Conservation (phyloP, 2,888 invertebrate genomes). For the Andrena fulva region DNA sequence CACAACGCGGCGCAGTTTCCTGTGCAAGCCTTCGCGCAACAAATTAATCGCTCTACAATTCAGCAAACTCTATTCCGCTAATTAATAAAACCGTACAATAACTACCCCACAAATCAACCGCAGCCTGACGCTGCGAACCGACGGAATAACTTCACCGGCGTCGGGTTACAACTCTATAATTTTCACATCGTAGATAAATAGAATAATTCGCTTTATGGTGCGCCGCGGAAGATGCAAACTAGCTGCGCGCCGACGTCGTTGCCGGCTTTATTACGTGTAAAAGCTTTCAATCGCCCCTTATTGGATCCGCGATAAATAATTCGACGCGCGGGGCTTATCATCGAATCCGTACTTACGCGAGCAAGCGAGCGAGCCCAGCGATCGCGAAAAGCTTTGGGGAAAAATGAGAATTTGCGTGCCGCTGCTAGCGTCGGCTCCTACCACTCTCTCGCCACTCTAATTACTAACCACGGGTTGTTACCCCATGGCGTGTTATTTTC, state of each 20-base stretch:
- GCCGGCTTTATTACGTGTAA: conserved; percentile 27
- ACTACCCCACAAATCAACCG: neutral
- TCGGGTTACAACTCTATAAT: neutral
- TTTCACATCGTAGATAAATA: neutral
- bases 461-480: conserved; percentile 83
- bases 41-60: neutral
- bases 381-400: conserved; percentile 44
- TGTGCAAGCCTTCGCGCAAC: neutral
- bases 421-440: conserved; percentile 35
- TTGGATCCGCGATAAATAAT: conserved; percentile 52
- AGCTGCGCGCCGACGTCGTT: neutral
- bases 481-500: conserved; percentile 83
- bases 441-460: conserved; percentile 74
- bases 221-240: neutral
- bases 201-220: neutral
- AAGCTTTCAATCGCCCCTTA: conserved; percentile 24
- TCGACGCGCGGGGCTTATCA: conserved; percentile 45
- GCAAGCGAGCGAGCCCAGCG: conserved; percentile 44
- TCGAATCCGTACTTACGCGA: conserved; percentile 22
- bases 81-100: neutral
- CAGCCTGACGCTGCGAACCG: neutral
- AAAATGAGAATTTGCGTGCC: conserved; percentile 74
- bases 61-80: neutral
- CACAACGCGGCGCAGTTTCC: neutral
- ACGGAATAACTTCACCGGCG: neutral